A percentile compares a stretch with the other conserved stretches of the same genome.
phyloP scores from a whole-genome alignment of 2,888 invertebrate species.

The Eucera pruinosa region DNA sequence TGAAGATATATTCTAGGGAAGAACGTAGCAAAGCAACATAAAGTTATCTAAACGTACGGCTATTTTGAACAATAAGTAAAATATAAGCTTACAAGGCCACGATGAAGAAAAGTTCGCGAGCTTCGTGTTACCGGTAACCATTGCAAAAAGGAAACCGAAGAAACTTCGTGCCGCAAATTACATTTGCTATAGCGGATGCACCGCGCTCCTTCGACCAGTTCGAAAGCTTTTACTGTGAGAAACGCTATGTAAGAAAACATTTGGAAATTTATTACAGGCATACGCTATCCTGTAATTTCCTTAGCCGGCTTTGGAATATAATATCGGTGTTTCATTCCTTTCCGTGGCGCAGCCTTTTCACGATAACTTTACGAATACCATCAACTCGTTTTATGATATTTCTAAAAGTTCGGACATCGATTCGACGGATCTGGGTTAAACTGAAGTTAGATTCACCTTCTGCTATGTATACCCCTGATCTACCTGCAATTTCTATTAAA shows the following conservation, averaged over 20 bases:
- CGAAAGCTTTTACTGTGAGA: background rate
- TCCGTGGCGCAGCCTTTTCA: too few relatives aligned
- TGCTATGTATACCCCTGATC: background rate
- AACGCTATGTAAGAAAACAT: background rate
- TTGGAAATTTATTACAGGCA: constrained; percentile 25
- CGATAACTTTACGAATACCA: constrained; percentile 8
- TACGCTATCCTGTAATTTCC: background rate
- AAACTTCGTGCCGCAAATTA: constrained; percentile 36
- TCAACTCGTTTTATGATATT: constrained; percentile 2
- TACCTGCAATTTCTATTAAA: background rate
- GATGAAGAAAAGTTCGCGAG: too few relatives aligned
- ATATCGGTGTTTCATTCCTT: constrained; percentile 14
- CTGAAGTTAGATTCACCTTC: constrained; percentile 6
- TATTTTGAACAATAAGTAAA: too few relatives aligned
- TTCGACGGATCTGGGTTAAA: constrained; percentile 21
- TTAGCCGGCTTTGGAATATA: background rate
- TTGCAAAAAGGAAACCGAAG: constrained; percentile 19
- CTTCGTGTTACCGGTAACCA: too few relatives aligned
- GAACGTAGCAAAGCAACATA: too few relatives aligned
- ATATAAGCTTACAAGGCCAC: too few relatives aligned
- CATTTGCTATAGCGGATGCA: constrained; percentile 30
- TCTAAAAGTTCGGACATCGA: background rate
- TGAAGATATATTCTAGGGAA: too few relatives aligned
- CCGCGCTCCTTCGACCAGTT: background rate
- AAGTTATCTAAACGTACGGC: too few relatives aligned